Percentiles rank a stretch among this genome's conserved stretches.
These are phyloP conservation scores for Cardiocondyla obscurior DNA, from an alignment of 1,140 invertebrate genomes.

Conservation along the genomic window DNA sequence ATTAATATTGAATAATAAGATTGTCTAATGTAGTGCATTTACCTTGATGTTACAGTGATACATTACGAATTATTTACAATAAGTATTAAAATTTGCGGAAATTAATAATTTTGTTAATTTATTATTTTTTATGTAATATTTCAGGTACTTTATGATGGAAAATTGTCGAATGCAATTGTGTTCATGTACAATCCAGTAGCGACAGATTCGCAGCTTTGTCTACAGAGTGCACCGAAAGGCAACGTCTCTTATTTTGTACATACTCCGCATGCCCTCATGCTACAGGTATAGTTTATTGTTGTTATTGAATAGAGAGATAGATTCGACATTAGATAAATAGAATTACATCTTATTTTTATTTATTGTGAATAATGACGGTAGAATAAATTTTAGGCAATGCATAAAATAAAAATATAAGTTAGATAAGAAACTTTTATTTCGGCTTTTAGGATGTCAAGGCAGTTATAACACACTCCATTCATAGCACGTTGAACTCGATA, in stretches of 20 bases:
- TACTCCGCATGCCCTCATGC: constrained; percentile 99
- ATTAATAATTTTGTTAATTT: not conserved
- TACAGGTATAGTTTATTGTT: constrained; percentile 91
- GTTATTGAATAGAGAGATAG: not conserved
- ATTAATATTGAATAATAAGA: not conserved
- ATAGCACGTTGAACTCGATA: constrained; percentile 99
- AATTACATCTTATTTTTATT: not conserved
- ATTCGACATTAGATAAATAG: not conserved
- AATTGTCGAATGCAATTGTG: constrained; percentile 97
- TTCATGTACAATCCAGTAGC: constrained; percentile 99
- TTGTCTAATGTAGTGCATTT: not conserved
- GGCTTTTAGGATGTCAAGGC: constrained; percentile 97
- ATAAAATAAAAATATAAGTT: not conserved
- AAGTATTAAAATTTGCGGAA: not conserved
- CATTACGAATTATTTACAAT: not conserved
- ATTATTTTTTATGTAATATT: constrained; percentile 31
- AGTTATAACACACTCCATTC: constrained; percentile 99
- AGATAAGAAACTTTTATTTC: constrained; percentile 38
- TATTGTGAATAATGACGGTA: not conserved
- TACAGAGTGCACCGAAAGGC: constrained; percentile 98
- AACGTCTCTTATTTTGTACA: constrained; percentile 99
- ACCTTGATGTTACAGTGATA: not conserved
- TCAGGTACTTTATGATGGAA: constrained; percentile 99
- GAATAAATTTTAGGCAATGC: not conserved
- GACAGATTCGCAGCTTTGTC: constrained; percentile 98